Evolutionary conservation across 1,140 invertebrate species (phyloP).

Genomic region (Odontomachus brunneus): DNA sequence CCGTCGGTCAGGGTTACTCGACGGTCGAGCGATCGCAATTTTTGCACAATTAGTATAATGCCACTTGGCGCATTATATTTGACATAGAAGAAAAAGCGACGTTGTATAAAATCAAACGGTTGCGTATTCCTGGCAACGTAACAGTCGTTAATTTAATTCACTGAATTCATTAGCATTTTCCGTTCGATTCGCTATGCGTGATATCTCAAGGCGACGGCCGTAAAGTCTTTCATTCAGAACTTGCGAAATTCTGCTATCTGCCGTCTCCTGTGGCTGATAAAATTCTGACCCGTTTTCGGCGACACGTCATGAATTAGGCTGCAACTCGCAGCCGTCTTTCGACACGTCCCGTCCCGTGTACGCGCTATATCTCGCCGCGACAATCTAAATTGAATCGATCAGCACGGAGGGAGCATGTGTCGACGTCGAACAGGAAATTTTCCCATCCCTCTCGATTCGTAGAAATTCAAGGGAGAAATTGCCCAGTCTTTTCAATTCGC

Average conservation of each 20-base stretch:
- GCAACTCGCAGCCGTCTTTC: not conserved
- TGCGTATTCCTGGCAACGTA: not conserved
- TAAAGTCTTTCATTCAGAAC: constrained; percentile 31
- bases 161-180: constrained; percentile 58
- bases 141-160: constrained; percentile 38
- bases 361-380: not conserved
- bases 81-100: not conserved
- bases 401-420: not conserved
- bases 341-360: not conserved
- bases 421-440: not conserved
- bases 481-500: no score
- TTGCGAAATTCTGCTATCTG: constrained; percentile 25
- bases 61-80: constrained; percentile 25
- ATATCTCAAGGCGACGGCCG: constrained; percentile 39
- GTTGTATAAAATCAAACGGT: constrained; percentile 18
- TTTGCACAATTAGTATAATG: not conserved
- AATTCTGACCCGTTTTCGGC: constrained; percentile 69
- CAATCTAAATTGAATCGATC: not conserved
- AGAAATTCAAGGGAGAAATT: no score
- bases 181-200: not conserved
- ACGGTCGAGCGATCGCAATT: not conserved
- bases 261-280: constrained; percentile 60
- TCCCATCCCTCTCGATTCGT: no score
- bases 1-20: not conserved
- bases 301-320: constrained; percentile 53